Base-by-base conservation (phyloP, 2,113 vertebrate species). In the Tursiops truncatus region DNA sequence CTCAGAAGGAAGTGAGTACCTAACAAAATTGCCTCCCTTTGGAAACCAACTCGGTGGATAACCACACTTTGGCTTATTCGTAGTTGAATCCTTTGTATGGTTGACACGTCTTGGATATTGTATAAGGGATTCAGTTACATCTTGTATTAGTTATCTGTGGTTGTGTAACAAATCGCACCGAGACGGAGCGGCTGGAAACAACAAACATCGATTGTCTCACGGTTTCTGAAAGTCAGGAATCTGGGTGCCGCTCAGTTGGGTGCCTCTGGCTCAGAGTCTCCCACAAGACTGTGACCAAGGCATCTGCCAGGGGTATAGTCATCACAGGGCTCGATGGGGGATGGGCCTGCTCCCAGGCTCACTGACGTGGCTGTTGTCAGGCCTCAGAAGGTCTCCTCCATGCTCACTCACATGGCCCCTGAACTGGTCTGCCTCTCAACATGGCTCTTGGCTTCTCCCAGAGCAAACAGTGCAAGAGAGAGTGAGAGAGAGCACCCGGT, bases 251-350 rank as follows among this genome's bases (percentile, higher is more conserved):
- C 33, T 80, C 70, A 70, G 14, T 50, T 76, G 60, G 25, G 4
- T 50, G 10, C 2, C 5, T 70, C 13, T 50, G 20, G 26, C n/a
- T 71, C 17, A 38, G 47, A 18, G 60, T 76, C 33, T 86, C 36
- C 53, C 47, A 21, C 14, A 62, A 91, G 53, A 65, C 31, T 53
- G 44, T 50, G 4, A 68, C 18, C 15, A 36, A 62, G n/a, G 14
- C 6, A 3, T 53, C 83, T 81, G 3, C 50, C 3, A 5, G 6
- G 53, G 26, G 7, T 23, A 13, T 0, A 4, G 15, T 9, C n/a
- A 25, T n/a, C 4, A 0, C 25, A 28, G 15, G n/a, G 73, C 13
- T 50, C 0, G 2, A 9, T 2, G 0, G 7, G 4, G 23, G 47
- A 36, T 36, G 23, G 4, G 2, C 67, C 17, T 47, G 14, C 36